phyloP scores from a whole-genome alignment of 2,797 vertebrate genomes.

The Lacerta bilineata region DNA sequence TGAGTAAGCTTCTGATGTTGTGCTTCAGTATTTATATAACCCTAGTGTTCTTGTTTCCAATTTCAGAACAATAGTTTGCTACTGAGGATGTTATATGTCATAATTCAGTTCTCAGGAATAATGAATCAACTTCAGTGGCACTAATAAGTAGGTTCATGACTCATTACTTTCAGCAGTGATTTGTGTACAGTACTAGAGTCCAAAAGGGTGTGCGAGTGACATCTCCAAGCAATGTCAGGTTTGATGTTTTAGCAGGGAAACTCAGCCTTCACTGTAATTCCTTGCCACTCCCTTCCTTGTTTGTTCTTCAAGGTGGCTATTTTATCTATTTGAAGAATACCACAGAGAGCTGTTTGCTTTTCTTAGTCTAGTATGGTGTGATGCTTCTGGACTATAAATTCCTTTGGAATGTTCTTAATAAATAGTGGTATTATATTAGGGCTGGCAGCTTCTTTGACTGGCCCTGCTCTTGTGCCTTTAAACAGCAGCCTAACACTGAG shows the following conservation, averaged over 20 bases:
- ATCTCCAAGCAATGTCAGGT: conserved; percentile 4
- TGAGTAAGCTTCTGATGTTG: neutral
- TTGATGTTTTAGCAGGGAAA: neutral
- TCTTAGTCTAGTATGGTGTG: conserved; percentile 19
- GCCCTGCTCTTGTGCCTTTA: neutral
- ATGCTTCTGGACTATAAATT: neutral
- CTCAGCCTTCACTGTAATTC: conserved; percentile 13
- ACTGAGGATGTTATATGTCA: neutral
- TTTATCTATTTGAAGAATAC: conserved; percentile 33
- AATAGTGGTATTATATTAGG: conserved; percentile 5
- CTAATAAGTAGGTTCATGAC: neutral
- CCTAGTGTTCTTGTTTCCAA: neutral
- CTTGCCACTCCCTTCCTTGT: conserved; percentile 33
- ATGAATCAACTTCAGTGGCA: neutral
- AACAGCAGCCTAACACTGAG: neutral
- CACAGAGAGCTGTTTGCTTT: conserved; percentile 18
- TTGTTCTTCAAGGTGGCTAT: conserved; percentile 19
- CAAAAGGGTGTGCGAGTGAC: neutral
- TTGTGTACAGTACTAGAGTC: neutral
- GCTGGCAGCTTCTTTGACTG: neutral
- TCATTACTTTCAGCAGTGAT: neutral
- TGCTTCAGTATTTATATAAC: neutral
- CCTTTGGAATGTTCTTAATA: conserved; percentile 15
- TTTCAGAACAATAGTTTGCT: neutral
- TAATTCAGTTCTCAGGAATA: neutral